phyloP scores from a whole-genome alignment of 2,797 vertebrate species.

The Pangasius krempfi region DNA sequence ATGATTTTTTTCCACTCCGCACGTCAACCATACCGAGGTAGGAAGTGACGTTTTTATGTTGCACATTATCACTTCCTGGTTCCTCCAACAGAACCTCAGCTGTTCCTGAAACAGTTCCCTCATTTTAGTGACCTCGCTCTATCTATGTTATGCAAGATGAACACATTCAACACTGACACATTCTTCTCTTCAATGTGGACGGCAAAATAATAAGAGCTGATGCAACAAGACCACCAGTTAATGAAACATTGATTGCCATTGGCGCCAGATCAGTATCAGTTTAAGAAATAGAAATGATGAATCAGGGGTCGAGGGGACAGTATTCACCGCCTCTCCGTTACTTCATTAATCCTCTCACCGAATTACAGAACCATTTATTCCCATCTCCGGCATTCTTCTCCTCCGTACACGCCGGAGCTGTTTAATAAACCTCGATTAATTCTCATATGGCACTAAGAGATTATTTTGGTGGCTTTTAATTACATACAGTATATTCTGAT shows the following conservation, averaged over 20 bases:
- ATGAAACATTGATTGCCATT: not conserved
- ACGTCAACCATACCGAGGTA: not conserved
- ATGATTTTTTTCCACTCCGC: not conserved
- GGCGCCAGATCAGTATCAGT: conserved; percentile 8
- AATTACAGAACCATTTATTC: conserved; percentile 63
- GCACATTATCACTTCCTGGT: not conserved
- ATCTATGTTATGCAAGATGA: conserved; percentile 2
- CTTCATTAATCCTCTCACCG: conserved; percentile 36
- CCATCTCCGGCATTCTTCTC: conserved; percentile 58
- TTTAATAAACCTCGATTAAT: conserved; percentile 74
- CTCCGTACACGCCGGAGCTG: conserved; percentile 67
- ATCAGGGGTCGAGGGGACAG: not conserved
- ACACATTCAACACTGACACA: not conserved
- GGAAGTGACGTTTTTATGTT: not conserved
- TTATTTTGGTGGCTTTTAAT: conserved; percentile 71
- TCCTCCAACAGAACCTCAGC: not conserved
- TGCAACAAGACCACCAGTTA: not conserved
- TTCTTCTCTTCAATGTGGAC: not conserved
- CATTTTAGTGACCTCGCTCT: too few relatives aligned
- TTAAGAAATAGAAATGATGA: conserved; percentile 24
- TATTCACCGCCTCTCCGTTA: conserved; percentile 37
- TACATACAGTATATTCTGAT: conserved; percentile 65
- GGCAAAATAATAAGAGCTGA: not conserved
- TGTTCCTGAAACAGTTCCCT: not conserved
- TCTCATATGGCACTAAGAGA: conserved; percentile 64